Evolutionary conservation across 2,113 vertebrate species (phyloP).

Genomic region (Corythornis vintsioides): DNA sequence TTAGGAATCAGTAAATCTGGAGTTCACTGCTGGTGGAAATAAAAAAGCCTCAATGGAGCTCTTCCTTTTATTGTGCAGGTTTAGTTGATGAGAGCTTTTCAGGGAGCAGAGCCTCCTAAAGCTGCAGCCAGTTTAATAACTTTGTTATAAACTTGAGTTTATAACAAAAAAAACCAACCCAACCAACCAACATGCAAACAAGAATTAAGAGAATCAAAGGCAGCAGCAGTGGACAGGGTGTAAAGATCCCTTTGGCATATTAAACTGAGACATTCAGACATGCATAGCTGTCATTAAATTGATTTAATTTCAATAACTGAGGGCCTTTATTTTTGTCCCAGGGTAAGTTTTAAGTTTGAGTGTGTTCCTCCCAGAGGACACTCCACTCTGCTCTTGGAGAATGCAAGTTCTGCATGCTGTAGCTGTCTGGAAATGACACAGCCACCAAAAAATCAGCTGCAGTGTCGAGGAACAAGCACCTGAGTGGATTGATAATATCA

Average conservation of each 20-base stretch:
- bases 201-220: neutral
- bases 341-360: too few relatives aligned
- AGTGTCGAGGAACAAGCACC: neutral
- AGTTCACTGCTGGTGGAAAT: neutral
- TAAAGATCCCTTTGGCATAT: neutral
- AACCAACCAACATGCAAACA: neutral
- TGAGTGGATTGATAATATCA: neutral
- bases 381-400: neutral
- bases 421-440: neutral
- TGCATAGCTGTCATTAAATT: neutral
- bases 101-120: neutral
- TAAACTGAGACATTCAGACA: neutral
- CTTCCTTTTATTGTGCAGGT: neutral
- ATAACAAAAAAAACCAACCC: too few relatives aligned
- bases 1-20: neutral
- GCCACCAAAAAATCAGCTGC: neutral
- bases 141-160: neutral
- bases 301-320: neutral
- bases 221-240: neutral
- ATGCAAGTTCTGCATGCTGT: neutral
- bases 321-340: neutral
- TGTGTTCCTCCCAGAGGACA: too few relatives aligned
- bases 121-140: neutral
- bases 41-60: neutral
- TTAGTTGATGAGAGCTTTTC: neutral